A percentile compares a stretch with the other conserved stretches of the same genome.
These are phyloP conservation scores for Porites cylindrica DNA, from an alignment of 92 coral and sea anemone genomes.

Conservation along the genomic window DNA sequence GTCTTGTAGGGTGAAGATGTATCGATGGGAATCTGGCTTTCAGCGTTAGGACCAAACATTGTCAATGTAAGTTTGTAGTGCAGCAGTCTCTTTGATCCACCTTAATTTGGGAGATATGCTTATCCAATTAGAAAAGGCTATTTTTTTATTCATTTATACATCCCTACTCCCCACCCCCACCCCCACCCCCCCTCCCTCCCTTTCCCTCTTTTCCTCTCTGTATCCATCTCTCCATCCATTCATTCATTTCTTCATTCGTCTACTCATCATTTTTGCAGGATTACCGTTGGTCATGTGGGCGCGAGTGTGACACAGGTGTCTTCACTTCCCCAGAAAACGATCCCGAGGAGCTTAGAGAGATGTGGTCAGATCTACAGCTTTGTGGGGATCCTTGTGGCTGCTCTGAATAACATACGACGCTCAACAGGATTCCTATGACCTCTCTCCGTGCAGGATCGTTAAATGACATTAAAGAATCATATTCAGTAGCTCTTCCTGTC, in stretches of 20 bases:
- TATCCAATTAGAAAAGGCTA: no score
- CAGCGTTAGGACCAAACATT: constrained; percentile 79
- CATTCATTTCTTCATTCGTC: no score
- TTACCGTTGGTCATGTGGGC: constrained; percentile 82
- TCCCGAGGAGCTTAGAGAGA: constrained; percentile 75
- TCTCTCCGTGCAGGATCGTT: not conserved
- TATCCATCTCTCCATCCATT: no score
- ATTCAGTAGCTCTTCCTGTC: not conserved
- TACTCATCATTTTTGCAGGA: constrained; percentile 47
- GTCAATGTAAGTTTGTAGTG: constrained; percentile 58
- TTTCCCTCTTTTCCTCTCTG: not conserved
- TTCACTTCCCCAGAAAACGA: constrained; percentile 83
- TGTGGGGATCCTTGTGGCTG: constrained; percentile 87
- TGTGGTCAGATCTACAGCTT: constrained; percentile 74
- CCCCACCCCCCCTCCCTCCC: not conserved
- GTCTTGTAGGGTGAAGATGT: constrained; percentile 87
- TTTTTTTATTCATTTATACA: no score
- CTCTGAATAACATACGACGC: not conserved
- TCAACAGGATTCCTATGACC: not conserved
- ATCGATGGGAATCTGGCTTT: constrained; percentile 89
- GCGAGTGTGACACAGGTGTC: constrained; percentile 69
- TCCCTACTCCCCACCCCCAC: no score
- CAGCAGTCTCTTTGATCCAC: not conserved
- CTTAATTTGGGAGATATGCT: no score
- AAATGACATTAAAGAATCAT: not conserved